Base-by-base conservation (phyloP, 2,888 invertebrate species). In the Exocentrus adspersus region DNA sequence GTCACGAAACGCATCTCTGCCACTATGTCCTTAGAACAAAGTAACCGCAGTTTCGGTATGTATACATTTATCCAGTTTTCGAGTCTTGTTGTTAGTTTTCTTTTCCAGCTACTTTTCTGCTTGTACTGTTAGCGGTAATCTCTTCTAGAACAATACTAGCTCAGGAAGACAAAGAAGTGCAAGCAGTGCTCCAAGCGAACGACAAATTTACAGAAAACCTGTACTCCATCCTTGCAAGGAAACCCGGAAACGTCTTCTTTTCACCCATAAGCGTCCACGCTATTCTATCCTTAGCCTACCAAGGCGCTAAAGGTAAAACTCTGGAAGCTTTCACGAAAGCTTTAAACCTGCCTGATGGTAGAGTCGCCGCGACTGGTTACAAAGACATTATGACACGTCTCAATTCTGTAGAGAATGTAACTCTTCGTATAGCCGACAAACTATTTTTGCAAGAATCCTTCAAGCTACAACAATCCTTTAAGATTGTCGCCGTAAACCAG, bases 341-440 rank as follows among this genome's bases (percentile, higher is more conserved):
- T 2, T 68, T 83, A 4, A 67, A 65, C 61, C 68, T 76, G 74
- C 76, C n/a, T n/a, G n/a, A n/a, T n/a, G n/a, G n/a, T n/a, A n/a
- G n/a, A n/a, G n/a, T n/a, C n/a, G n/a, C n/a, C 10, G 76, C 75
- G 5, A 60, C 68, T 6, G 75, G 75, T 7, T 75, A 73, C 59
- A 63, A 68, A 37, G 21, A 62, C 20, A 61, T 80, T 1, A 76
- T 80, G 68, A 48, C 30, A 6, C 62, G 73, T 7, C 67, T 82
- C 9, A 80, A 80, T 57, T 72, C 71, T 60, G 72, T 79, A 37
- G 50, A 74, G 70, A 85, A 87, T 43, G 87, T 89, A 2, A 87
- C 87, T 3, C 76, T 91, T 4, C 86, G 86, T 64, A 83, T 92
- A 24, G 92, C 92, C 0, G 86, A 74, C 83, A 85, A 0, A 69